A percentile compares a stretch with the other conserved stretches of the same genome.
These are phyloP conservation scores for Eulithis testata DNA, from an alignment of 2,888 invertebrate genomes.

Conservation along the genomic window DNA sequence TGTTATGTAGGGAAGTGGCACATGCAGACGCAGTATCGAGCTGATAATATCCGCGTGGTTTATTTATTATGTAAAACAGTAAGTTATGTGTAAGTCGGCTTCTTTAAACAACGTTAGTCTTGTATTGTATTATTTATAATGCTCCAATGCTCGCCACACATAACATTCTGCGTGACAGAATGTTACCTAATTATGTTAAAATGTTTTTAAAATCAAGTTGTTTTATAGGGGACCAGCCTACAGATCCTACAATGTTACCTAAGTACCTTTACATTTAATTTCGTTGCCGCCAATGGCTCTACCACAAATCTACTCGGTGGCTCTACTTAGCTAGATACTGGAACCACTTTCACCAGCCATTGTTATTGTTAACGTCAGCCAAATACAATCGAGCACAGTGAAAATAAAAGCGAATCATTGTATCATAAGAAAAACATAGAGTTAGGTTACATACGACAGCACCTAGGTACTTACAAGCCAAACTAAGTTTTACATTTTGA, in stretches of 20 bases:
- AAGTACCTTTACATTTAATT: no score
- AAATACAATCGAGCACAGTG: no score
- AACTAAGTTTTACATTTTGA: neutral
- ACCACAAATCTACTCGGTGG: no score
- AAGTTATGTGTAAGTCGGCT: slow-evolving; percentile 22
- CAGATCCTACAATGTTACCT: no score
- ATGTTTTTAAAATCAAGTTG: no score
- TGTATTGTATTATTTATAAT: slow-evolving; percentile 33
- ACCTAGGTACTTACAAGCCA: no score
- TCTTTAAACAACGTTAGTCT: slow-evolving; percentile 48
- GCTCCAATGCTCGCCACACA: slow-evolving; percentile 33
- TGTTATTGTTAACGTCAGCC: neutral
- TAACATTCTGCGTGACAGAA: slow-evolving; percentile 43
- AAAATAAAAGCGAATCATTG: no score
- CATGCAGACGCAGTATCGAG: slow-evolving; percentile 24
- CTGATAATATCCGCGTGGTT: slow-evolving; percentile 51
- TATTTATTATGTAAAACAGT: slow-evolving; percentile 57
- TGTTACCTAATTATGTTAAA: no score
- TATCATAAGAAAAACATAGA: no score
- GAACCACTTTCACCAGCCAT: slow-evolving; percentile 1
- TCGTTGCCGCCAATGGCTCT: no score
- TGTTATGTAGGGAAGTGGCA: slow-evolving; percentile 52
- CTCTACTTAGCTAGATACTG: neutral
- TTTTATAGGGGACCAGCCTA: no score
- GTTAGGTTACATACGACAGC: no score